phyloP scores from a whole-genome alignment of 2,888 invertebrate species.

The Apeira syringaria region DNA sequence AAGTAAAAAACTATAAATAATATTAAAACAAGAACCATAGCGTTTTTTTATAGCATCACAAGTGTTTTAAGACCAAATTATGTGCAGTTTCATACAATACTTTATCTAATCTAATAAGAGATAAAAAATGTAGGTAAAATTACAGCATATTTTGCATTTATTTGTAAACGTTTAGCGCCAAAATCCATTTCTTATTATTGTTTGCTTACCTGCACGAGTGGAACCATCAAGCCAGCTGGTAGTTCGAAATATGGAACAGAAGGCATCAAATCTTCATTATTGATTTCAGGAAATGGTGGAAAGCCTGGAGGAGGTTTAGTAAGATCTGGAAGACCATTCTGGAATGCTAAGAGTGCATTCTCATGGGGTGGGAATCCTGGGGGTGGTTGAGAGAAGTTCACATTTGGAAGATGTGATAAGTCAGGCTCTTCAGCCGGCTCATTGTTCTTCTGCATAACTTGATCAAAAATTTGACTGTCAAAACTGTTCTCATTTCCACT shows the following conservation, averaged over 20 bases:
- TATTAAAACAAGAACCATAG: too few relatives aligned
- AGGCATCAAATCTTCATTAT: constrained; percentile 91
- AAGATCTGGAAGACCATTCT: constrained; percentile 89
- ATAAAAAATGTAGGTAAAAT: too few relatives aligned
- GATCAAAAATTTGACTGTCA: constrained; percentile 74
- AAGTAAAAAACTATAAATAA: too few relatives aligned
- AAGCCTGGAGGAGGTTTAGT: constrained; percentile 95
- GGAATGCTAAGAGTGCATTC: constrained; percentile 66
- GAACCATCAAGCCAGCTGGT: constrained; percentile 98
- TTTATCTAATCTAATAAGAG: too few relatives aligned
- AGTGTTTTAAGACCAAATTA: too few relatives aligned
- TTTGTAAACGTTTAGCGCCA: too few relatives aligned
- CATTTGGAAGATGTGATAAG: constrained; percentile 63
- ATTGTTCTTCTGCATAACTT: constrained; percentile 57
- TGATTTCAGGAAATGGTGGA: constrained; percentile 73
- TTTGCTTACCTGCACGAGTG: constrained; percentile 91
- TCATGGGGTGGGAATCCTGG: constrained; percentile 68
- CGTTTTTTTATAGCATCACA: too few relatives aligned
- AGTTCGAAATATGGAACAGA: constrained; percentile 97
- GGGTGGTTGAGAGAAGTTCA: constrained; percentile 76
- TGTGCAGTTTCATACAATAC: too few relatives aligned
- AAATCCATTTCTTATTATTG: too few relatives aligned
- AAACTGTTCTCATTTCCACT: constrained; percentile 80
- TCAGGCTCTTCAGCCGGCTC: constrained; percentile 58
- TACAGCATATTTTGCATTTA: too few relatives aligned